These are phyloP conservation scores for Neodon shergylaensis DNA, from an alignment of 2,113 vertebrate species.

Conservation along the genomic window DNA sequence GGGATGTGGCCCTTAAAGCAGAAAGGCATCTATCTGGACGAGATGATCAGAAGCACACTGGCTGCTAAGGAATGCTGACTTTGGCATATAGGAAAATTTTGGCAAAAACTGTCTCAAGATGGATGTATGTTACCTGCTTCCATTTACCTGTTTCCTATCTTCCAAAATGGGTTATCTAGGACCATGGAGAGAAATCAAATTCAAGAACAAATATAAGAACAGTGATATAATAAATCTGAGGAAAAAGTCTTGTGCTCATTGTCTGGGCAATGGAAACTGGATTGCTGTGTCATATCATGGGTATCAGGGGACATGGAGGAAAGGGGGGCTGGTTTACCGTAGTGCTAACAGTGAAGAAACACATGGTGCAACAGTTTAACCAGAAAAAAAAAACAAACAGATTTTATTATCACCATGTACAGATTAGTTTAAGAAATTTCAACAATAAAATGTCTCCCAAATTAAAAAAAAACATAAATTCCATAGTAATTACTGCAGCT, in stretches of 20 bases:
- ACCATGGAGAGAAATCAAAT: background rate
- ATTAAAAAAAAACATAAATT: background rate
- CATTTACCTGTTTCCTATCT: background rate
- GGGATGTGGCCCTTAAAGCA: background rate
- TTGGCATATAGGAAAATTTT: background rate
- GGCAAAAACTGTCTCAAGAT: background rate
- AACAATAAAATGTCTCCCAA: constrained; percentile 7
- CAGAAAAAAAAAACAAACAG: background rate
- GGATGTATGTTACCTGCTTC: background rate
- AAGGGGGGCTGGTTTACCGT: background rate
- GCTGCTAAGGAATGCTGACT: background rate
- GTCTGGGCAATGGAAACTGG: background rate
- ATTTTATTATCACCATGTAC: background rate
- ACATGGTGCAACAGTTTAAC: background rate
- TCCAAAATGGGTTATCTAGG: background rate
- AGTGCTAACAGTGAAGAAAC: background rate
- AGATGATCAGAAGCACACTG: background rate
- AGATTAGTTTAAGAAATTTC: constrained; percentile 31
- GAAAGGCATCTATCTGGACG: background rate
- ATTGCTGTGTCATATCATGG: background rate
- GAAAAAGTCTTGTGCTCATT: too few species aligned
- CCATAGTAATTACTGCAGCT: background rate
- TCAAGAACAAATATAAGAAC: background rate
- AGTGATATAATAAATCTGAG: background rate
- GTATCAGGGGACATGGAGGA: too few species aligned